phyloP scores from a whole-genome alignment of 1,140 invertebrate species.

The Sarcophaga bullata region DNA sequence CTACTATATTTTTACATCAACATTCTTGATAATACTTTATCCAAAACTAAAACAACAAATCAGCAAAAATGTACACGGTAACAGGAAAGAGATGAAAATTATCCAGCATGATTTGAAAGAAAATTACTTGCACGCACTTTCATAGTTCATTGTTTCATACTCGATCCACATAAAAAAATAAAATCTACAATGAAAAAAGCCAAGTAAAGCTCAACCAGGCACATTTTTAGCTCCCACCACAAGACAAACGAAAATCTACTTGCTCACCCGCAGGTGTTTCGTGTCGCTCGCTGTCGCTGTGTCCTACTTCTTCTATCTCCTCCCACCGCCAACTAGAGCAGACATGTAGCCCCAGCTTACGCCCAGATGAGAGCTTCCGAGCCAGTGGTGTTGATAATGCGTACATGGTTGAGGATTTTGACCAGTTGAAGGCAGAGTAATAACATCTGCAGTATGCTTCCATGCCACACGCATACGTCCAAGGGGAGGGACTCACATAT shows the following conservation, averaged over 20 bases:
- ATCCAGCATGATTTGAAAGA: constrained; percentile 17
- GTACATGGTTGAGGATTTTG: background rate
- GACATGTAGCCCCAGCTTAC: too few species aligned
- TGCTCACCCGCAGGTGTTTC: too few species aligned
- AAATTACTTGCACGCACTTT: constrained; percentile 33
- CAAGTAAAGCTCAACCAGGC: background rate
- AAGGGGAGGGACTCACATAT: too few species aligned
- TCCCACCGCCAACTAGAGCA: background rate
- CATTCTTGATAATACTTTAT: background rate
- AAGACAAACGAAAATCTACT: background rate
- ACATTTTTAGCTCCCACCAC: background rate
- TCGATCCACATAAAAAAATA: background rate
- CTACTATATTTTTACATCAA: background rate
- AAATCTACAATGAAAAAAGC: too few species aligned
- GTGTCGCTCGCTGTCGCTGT: too few species aligned
- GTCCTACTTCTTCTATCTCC: background rate
- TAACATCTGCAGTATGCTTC: constrained; percentile 29
- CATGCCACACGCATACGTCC: constrained; percentile 19
- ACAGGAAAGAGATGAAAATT: constrained; percentile 1
- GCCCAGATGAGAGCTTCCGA: too few species aligned
- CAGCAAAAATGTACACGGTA: background rate
- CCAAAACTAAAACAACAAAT: background rate
- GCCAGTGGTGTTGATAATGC: too few species aligned
- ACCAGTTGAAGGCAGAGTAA: background rate
- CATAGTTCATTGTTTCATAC: constrained; percentile 7